Evolutionary conservation across 2,797 vertebrate species (phyloP).

Genomic region (Carduelis carduelis): DNA sequence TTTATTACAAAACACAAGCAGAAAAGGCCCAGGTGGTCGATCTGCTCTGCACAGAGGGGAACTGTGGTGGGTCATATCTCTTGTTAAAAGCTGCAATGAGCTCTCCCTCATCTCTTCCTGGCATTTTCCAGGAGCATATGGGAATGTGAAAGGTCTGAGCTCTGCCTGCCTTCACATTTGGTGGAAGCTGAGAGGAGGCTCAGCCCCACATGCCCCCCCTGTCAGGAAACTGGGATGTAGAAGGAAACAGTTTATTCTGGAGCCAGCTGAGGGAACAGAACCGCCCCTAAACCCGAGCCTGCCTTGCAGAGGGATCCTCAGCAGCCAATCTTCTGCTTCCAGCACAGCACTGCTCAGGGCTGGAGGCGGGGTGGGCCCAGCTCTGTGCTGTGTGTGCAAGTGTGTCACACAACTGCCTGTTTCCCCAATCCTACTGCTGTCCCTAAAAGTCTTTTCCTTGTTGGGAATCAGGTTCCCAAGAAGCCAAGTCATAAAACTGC

Average conservation of each 20-base stretch:
- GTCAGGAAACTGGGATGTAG: background rate
- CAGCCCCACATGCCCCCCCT: background rate
- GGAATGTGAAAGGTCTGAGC: background rate
- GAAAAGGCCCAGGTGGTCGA: rapidly evolving
- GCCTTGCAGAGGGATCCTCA: background rate
- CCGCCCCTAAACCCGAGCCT: background rate
- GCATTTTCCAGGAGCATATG: background rate
- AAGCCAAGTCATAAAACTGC: background rate
- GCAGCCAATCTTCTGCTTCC: conserved; percentile 24
- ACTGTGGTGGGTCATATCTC: background rate
- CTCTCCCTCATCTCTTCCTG: background rate
- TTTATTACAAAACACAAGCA: background rate
- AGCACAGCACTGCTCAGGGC: background rate
- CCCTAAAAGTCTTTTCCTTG: background rate
- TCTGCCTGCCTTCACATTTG: background rate
- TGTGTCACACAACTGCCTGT: background rate
- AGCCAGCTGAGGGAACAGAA: background rate
- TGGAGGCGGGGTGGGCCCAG: background rate
- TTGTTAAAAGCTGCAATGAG: background rate
- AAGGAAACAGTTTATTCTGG: conserved; percentile 5
- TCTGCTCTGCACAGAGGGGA: background rate
- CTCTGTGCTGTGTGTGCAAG: background rate
- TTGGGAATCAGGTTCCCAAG: background rate
- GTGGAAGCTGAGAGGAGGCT: background rate
- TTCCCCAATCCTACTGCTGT: rapidly evolving